Percentiles rank a stretch among this genome's conserved stretches.
These are phyloP conservation scores for Cerceris rybyensis DNA, from an alignment of 2,888 invertebrate genomes.

Conservation along the genomic window DNA sequence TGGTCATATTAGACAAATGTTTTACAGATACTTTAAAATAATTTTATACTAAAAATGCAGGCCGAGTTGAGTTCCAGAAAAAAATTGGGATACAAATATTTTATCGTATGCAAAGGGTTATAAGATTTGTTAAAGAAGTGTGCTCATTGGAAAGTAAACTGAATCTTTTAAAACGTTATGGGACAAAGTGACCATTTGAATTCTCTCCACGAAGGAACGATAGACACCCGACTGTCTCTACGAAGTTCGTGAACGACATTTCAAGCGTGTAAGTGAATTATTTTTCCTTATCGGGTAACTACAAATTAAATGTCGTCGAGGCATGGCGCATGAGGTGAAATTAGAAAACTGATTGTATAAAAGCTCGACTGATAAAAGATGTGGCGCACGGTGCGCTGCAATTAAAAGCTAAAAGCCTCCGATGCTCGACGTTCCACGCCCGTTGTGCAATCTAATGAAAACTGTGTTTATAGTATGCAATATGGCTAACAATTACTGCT, in stretches of 20 bases:
- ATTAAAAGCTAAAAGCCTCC: neutral
- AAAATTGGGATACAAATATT: too few species aligned
- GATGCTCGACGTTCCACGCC: neutral
- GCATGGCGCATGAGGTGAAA: neutral
- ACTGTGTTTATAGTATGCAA: neutral
- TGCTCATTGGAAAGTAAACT: too few species aligned
- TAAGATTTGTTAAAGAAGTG: too few species aligned
- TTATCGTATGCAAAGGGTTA: too few species aligned
- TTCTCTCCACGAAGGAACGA: too few species aligned
- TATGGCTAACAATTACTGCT: neutral
- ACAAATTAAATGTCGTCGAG: neutral
- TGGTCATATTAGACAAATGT: too few species aligned
- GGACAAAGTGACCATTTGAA: too few species aligned
- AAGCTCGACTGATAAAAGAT: neutral
- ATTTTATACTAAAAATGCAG: too few species aligned
- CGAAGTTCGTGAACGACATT: neutral
- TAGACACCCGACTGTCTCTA: neutral
- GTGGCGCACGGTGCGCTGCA: neutral
- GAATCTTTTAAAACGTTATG: too few species aligned
- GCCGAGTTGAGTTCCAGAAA: too few species aligned
- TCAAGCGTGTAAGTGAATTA: neutral
- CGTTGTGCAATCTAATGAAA: neutral
- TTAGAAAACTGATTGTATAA: conserved; percentile 4
- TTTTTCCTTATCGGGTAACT: too few species aligned
- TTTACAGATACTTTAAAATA: too few species aligned